Conservation (phyloP, 2,888 invertebrate species). For the Microchrysa polita region DNA sequence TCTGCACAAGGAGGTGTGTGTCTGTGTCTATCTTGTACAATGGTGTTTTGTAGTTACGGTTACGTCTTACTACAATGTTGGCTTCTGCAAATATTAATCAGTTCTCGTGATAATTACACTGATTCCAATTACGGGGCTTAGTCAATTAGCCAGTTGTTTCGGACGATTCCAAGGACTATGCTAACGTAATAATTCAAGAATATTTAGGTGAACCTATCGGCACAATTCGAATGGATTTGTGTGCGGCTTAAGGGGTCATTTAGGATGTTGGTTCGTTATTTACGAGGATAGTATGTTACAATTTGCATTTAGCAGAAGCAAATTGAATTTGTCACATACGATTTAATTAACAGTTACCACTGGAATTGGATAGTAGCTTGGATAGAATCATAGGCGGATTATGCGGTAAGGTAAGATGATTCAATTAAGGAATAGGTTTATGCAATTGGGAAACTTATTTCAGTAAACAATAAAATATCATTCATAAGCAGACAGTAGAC, state of each 20-base stretch:
- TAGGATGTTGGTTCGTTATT: not conserved
- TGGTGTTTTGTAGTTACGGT: not conserved
- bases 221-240: not conserved
- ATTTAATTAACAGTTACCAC: too few relatives aligned
- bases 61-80: slow-evolving; percentile 19
- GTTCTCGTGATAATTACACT: slow-evolving; percentile 32
- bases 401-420: too few relatives aligned
- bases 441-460: too few relatives aligned
- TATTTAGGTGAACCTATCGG: not conserved
- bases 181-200: slow-evolving; percentile 3
- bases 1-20: not conserved
- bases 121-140: slow-evolving; percentile 18
- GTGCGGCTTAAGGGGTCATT: not conserved
- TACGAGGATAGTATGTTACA: too few relatives aligned
- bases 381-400: too few relatives aligned
- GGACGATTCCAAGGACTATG: not conserved
- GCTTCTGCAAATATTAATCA: slow-evolving; percentile 39
- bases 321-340: too few relatives aligned
- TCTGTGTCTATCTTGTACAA: too few relatives aligned
- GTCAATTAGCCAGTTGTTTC: slow-evolving; percentile 14
- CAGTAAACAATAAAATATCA: too few relatives aligned
- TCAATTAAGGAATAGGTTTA: too few relatives aligned
- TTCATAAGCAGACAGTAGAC: too few relatives aligned
- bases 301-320: too few relatives aligned
- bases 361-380: too few relatives aligned